Evolutionary conservation across 2,113 vertebrate species (phyloP).

Genomic region (Atherinomorus stipes): DNA sequence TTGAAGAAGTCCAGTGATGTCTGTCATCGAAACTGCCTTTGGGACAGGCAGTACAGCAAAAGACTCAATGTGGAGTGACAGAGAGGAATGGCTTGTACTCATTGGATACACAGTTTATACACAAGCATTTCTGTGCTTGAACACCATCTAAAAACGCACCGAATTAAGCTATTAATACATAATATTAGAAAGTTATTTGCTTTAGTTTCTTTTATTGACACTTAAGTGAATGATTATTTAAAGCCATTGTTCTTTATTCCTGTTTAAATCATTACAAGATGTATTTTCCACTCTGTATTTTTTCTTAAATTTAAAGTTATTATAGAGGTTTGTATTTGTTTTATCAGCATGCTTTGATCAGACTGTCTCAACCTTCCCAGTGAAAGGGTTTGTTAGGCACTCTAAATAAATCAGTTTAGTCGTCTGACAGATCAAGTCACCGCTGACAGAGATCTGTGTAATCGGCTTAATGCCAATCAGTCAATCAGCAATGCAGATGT

Average conservation of each 20-base stretch:
- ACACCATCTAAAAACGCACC: constrained; percentile 1
- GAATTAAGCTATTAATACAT: background rate
- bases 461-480: constrained; percentile 50
- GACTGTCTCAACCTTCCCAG: background rate
- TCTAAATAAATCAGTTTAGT: constrained; percentile 46
- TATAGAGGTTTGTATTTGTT: background rate
- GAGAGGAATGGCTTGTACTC: constrained; percentile 36
- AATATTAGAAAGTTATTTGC: too few species aligned
- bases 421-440: constrained; percentile 34
- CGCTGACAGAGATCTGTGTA: constrained; percentile 46
- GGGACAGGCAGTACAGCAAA: constrained; percentile 40
- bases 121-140: constrained; percentile 23
- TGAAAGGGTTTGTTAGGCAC: constrained; percentile 16
- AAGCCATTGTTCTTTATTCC: too few species aligned
- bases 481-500: constrained; percentile 30
- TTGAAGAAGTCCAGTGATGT: constrained; percentile 38
- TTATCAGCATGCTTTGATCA: constrained; percentile 40
- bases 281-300: too few species aligned
- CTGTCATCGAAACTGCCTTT: constrained; percentile 64
- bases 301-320: too few species aligned
- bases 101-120: constrained; percentile 32
- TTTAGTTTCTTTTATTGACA: too few species aligned
- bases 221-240: too few species aligned
- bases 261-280: too few species aligned
- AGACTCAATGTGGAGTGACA: constrained; percentile 19